Evolutionary conservation across 2,113 vertebrate species (phyloP).

Genomic region (Rhinolophus sinicus): DNA sequence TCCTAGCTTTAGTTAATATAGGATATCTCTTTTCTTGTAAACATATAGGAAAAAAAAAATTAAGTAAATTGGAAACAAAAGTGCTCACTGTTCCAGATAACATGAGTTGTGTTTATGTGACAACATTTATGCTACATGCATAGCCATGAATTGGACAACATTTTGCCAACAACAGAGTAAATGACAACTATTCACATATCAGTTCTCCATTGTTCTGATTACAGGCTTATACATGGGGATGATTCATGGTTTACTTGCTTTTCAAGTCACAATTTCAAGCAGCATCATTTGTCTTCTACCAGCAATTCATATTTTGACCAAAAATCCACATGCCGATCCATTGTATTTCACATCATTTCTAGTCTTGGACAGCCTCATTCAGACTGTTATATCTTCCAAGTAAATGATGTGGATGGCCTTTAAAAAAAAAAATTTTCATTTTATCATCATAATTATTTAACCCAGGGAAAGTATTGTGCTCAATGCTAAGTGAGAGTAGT

Average conservation of each 20-base stretch:
- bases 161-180: conserved; percentile 70
- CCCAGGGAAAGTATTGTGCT: background rate
- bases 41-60: background rate
- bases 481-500: background rate
- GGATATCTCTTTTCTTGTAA: background rate
- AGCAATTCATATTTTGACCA: conserved; percentile 46
- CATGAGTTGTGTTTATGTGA: background rate
- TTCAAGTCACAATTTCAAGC: conserved; percentile 73
- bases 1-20: background rate
- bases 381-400: background rate
- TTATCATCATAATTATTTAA: background rate
- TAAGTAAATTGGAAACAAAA: background rate
- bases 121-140: background rate
- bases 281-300: conserved; percentile 76
- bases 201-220: conserved; percentile 61
- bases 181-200: conserved; percentile 72
- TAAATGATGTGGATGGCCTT: background rate
- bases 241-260: conserved; percentile 75
- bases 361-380: background rate
- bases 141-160: conserved; percentile 38
- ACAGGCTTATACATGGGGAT: conserved; percentile 70
- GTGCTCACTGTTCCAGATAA: background rate
- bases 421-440: background rate
- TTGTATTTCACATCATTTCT: conserved; percentile 4
- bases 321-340: conserved; percentile 14